A percentile compares a stretch with the other conserved stretches of the same genome.
These are phyloP conservation scores for Labia minor DNA, from an alignment of 2,888 invertebrate species.

Conservation along the genomic window DNA sequence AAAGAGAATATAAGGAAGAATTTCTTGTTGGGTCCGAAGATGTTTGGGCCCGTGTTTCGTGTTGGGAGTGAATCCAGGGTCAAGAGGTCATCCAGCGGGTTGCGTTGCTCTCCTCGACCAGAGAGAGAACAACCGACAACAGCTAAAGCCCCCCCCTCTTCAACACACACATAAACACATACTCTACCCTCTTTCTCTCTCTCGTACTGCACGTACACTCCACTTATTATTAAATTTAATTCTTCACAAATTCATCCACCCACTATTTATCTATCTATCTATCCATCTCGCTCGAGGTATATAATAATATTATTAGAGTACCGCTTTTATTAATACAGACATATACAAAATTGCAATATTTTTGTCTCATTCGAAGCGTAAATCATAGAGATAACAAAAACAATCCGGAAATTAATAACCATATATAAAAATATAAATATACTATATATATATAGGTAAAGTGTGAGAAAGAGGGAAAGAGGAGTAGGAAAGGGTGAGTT, in stretches of 20 bases:
- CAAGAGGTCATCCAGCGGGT: background rate
- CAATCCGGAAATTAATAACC: background rate
- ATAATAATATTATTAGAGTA: too few relatives aligned
- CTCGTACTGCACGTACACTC: background rate
- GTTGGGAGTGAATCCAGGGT: background rate
- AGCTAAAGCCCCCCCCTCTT: too few relatives aligned
- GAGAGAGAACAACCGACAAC: background rate
- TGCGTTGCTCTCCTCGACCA: conserved; percentile 3
- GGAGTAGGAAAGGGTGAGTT: too few relatives aligned
- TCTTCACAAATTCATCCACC: background rate
- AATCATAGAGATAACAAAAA: background rate
- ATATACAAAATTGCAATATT: background rate
- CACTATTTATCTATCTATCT: too few relatives aligned
- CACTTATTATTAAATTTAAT: background rate
- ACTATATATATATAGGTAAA: too few relatives aligned
- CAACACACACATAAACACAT: too few relatives aligned
- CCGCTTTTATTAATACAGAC: too few relatives aligned
- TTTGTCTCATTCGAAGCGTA: background rate
- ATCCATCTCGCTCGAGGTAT: too few relatives aligned
- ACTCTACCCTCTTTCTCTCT: background rate
- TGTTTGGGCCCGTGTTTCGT: background rate
- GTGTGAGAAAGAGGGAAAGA: too few relatives aligned
- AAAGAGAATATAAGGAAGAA: too few relatives aligned
- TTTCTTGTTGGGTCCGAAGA: too few relatives aligned
- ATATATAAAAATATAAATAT: too few relatives aligned